Conservation (phyloP, 35 echinoderm and acorn worm species). For the Stichopus chloronotus region DNA sequence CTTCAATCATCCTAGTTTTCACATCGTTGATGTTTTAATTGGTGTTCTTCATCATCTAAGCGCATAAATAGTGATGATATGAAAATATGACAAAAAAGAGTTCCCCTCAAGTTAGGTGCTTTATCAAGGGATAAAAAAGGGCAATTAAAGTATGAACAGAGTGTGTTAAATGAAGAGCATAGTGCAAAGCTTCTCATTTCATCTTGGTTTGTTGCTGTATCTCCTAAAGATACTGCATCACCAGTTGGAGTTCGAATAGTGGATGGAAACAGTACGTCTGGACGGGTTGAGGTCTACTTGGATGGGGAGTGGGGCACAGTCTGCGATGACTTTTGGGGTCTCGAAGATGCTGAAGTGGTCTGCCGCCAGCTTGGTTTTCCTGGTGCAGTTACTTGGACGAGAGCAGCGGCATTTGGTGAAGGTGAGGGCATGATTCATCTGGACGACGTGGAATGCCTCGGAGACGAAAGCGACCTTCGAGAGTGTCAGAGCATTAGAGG, state of each 20-base stretch:
- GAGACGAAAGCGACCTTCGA: neutral
- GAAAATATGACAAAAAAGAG: no score
- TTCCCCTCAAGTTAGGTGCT: no score
- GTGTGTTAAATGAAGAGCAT: no score
- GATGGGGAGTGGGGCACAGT: slow-evolving; percentile 24
- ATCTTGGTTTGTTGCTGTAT: no score
- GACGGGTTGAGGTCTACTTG: slow-evolving; percentile 18
- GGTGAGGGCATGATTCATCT: neutral
- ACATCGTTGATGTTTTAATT: no score
- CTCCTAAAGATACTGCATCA: no score
- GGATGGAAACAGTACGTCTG: neutral
- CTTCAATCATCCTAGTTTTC: no score
- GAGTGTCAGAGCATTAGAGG: slow-evolving; percentile 3
- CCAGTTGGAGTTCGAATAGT: neutral
- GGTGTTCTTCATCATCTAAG: no score
- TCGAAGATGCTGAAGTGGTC: slow-evolving; percentile 11
- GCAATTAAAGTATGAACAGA: no score
- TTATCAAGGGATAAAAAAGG: no score
- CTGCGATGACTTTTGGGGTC: slow-evolving; percentile 47
- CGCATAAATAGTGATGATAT: no score
- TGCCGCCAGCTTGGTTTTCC: slow-evolving; percentile 37
- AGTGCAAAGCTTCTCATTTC: no score
- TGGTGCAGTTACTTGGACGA: neutral
- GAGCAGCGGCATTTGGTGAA: neutral
- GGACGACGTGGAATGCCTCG: slow-evolving; percentile 29